Percentiles rank a stretch among this genome's conserved stretches.
phyloP scores from a whole-genome alignment of 2,797 vertebrate genomes.

The Phaenicophaeus curvirostris region DNA sequence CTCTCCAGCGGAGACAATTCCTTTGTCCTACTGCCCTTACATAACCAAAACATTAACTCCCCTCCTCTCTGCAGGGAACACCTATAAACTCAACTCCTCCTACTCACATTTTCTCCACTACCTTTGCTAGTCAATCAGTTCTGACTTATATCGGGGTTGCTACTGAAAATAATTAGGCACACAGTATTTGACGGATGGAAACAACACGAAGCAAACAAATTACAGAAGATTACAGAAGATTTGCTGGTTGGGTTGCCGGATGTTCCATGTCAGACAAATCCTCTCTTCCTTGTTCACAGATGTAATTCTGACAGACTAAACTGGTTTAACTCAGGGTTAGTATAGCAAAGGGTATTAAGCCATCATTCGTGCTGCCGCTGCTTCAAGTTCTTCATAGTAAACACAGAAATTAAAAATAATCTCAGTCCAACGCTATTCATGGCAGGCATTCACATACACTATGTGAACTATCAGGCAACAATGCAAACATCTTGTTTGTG shows the following conservation, averaged over 20 bases:
- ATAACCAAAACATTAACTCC: background rate
- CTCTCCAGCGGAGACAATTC: background rate
- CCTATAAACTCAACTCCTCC: background rate
- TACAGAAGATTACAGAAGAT: background rate
- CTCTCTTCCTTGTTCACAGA: background rate
- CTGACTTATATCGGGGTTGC: background rate
- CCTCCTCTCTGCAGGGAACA: background rate
- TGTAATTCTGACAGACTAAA: slow-evolving; percentile 6
- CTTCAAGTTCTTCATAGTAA: background rate
- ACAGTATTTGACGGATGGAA: background rate
- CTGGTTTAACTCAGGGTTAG: background rate
- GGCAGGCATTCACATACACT: background rate
- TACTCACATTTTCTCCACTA: background rate
- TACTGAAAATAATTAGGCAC: slow-evolving; percentile 1
- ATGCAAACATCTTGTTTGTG: background rate
- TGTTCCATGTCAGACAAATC: slow-evolving; percentile 1
- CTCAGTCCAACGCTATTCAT: background rate
- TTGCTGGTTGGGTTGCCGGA: background rate
- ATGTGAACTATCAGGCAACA: background rate
- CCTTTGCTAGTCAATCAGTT: background rate
- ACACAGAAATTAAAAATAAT: background rate
- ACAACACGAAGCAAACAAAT: background rate
- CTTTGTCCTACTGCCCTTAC: background rate
- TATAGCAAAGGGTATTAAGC: background rate
- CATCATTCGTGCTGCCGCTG: background rate